Percentiles rank a stretch among this genome's conserved stretches.
phyloP scores from a whole-genome alignment of 2,113 vertebrate species.

The Sphaerodactylus townsendi region DNA sequence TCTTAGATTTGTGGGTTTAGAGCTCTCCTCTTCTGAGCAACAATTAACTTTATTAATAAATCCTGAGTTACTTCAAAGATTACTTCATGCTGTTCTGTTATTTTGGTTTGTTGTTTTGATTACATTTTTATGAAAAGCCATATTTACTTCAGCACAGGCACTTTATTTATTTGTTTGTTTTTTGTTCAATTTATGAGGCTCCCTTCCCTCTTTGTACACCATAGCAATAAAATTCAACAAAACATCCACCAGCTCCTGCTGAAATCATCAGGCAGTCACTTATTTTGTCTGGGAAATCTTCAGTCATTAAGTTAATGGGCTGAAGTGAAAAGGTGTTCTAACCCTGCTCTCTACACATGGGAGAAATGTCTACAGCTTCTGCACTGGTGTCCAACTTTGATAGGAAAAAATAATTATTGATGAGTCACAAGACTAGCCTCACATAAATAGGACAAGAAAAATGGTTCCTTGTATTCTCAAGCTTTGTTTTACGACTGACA shows the following conservation, averaged over 20 bases:
- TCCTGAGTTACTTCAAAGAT: conserved; percentile 24
- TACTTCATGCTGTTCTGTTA: conserved; percentile 47
- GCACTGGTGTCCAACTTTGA: not conserved
- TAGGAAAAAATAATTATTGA: conserved; percentile 9
- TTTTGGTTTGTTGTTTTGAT: conserved; percentile 53
- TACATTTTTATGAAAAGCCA: conserved; percentile 61
- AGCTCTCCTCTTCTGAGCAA: conserved; percentile 30
- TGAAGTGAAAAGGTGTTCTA: conserved; percentile 18
- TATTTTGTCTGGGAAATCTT: conserved; percentile 27
- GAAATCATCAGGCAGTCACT: conserved; percentile 25
- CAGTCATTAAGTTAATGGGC: conserved; percentile 27
- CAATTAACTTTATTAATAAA: conserved; percentile 53
- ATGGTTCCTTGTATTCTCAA: not conserved
- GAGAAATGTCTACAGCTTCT: not conserved
- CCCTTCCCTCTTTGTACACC: conserved; percentile 34
- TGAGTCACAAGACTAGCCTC: not conserved
- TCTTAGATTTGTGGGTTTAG: conserved; percentile 48
- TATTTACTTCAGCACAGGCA: conserved; percentile 56
- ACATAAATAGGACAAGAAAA: not conserved
- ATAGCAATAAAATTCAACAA: conserved; percentile 34
- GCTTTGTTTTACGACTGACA: not conserved
- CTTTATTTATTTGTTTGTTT: too few species aligned
- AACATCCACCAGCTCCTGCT: conserved; percentile 30
- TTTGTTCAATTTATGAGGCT: too few species aligned
- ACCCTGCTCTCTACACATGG: not conserved